Base-by-base conservation (phyloP, 2,113 vertebrate species). In the Clarias magur region DNA sequence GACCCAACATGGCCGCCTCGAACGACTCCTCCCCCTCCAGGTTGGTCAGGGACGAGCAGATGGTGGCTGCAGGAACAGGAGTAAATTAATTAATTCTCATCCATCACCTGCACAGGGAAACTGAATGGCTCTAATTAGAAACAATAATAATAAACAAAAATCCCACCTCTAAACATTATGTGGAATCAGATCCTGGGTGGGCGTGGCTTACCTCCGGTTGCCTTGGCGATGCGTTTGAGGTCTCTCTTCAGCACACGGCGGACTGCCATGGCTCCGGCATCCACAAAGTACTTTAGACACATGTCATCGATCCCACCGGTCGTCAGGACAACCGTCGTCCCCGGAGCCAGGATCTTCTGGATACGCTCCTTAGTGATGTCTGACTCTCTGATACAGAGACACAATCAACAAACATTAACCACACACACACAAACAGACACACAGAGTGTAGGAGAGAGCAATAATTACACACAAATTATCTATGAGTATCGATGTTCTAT, bases 341-440 rank as follows among this genome's bases (percentile, higher is more conserved):
- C 98, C 0, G 97, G 93, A 4, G 96, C 96, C 95, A 99, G 88
- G 86, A 99, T 98, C 93, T 99, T 99, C 92, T 99, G 97, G 89
- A 99, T 97, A 90, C 96, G 96, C 91, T 99, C 98, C 94, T 99
- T 99, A 78, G 97, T 98, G 91, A 99, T 99, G 89, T 99, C 98
- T 2, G 97, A 97, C 84, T 99, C 98, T 90, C 98, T 99, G 87
- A 1, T 27, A 19, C 1, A 89, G 75, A 78, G 75, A 78, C n/a
- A 78, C 5, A 8, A 17, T 34, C 67, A 70, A 34, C 63, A 67
- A 13, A 63, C 15, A 11, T 67, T 3, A 27, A 67, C 10, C n/a
- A 67, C 12, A 25, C 15, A 30, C 67, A 70, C n/a, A 68, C 63
- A 89, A 5, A 88, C 60, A n/a, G n/a, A 19, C 72, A 73, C 30